These are phyloP conservation scores for Scelioninae gen. 2 DNA, from an alignment of 2,888 invertebrate species.

Conservation along the genomic window DNA sequence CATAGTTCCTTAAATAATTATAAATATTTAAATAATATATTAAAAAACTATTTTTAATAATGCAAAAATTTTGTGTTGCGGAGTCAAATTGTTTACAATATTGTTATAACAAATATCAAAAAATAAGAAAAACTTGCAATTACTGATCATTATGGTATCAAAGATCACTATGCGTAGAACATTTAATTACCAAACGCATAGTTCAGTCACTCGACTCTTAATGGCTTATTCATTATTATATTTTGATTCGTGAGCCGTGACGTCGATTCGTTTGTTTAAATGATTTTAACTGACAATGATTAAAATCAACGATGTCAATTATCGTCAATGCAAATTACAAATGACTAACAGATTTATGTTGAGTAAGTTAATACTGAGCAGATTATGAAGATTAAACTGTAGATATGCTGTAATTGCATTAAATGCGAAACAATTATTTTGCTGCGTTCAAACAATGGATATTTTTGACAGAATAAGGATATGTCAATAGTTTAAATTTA, in stretches of 20 bases:
- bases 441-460: background rate
- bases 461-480: no score
- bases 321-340: constrained; percentile 26
- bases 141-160: no score
- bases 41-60: no score
- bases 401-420: background rate
- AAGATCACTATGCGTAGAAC: no score
- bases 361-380: constrained; percentile 15
- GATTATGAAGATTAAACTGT: constrained; percentile 2
- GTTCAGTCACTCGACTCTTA: background rate
- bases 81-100: no score
- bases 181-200: no score
- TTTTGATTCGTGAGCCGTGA: constrained; percentile 1
- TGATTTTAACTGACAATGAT: constrained; percentile 26
- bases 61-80: no score
- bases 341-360: constrained; percentile 36
- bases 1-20: no score
- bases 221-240: constrained; percentile 6
- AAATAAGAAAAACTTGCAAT: no score
- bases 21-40: no score
- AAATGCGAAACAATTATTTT: constrained; percentile 4
- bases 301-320: constrained; percentile 32
- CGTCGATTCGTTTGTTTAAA: constrained; percentile 14
- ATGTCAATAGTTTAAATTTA: no score
- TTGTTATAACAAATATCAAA: no score